Conservation (phyloP, 2,888 invertebrate species). For the Trilocha varians region DNA sequence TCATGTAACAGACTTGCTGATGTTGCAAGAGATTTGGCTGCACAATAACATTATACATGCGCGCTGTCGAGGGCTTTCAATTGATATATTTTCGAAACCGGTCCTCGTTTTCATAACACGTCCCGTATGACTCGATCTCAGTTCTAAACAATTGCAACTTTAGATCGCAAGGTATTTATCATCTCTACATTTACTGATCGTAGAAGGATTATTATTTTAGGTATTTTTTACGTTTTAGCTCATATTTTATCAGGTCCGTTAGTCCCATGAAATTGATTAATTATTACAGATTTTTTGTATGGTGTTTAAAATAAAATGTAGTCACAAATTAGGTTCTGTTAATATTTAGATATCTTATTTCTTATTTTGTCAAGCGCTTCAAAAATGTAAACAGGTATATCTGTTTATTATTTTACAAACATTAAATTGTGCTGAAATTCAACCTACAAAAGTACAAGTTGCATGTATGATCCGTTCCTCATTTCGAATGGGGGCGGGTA, state of each 20-base stretch:
- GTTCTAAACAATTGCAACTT: conserved; percentile 19
- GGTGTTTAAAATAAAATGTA: no score
- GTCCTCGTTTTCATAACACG: conserved; percentile 64
- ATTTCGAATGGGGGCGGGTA: background rate
- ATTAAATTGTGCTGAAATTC: background rate
- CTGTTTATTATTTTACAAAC: no score
- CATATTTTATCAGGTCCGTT: no score
- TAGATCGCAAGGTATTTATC: background rate
- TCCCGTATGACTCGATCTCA: conserved; percentile 31
- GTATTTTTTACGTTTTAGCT: no score
- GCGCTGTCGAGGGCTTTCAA: conserved; percentile 53
- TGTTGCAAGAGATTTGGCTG: conserved; percentile 45
- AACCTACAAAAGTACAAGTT: background rate
- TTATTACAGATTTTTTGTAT: no score
- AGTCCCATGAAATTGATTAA: no score
- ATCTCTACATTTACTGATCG: no score
- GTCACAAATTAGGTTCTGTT: no score
- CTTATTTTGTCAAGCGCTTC: no score
- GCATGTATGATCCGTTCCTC: background rate
- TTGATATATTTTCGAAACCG: conserved; percentile 69
- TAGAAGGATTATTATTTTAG: no score
- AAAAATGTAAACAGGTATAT: no score
- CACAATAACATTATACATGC: conserved; percentile 65
- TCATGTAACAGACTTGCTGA: conserved; percentile 44
- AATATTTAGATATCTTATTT: no score